Evolutionary conservation across 2,113 vertebrate genomes (phyloP), one percentile per base, ranked within the genome.

Genomic region (Ammodytes dubius): DNA sequence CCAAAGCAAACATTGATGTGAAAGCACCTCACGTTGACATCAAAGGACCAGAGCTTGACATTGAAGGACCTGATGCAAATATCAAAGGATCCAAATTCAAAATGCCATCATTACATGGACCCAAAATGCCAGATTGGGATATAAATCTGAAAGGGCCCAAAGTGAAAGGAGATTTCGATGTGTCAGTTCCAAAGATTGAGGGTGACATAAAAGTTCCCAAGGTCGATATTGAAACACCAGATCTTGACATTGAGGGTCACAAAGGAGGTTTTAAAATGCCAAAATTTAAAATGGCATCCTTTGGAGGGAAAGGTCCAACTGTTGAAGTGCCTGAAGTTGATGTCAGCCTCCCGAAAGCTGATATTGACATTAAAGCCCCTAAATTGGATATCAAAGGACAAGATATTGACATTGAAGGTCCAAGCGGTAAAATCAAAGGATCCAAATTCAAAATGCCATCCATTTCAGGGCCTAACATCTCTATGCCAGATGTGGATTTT

Each of bases 251-350:
- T 13, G 45, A 77, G 2, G 76, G 75, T 0, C 19, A 9, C 0
- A 54, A 70, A 19, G 82, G 74, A 14, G 79, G 79, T 56, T 77
- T 90, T 40, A 72, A 88, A 49, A 80, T 88, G 90, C 95, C 83
- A 61, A 50, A 85, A 88, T 56, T 84, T 69, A 60, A 75, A 53
- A 82, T 95, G 68, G 92, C 93, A n/a, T 79, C 85, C 0, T 79
- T 87, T 73, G 72, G 72, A 0, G 0, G 17, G 0, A 77, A 74
- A 65, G 64, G 69, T 13, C 57, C 73, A 43, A 52, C 73, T 3
- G 4, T 70, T 4, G 82, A 84, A 9, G 19, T 37, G 3, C 56
- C 75, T 37, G 67, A 82, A 6, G 46, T 75, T 40, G 53, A 17
- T 39, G 1, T 72, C 0, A 66, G 3, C 6, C 8, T 75, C 0